Conservation (phyloP, 2,113 vertebrate species). For the Gila orcuttii region DNA sequence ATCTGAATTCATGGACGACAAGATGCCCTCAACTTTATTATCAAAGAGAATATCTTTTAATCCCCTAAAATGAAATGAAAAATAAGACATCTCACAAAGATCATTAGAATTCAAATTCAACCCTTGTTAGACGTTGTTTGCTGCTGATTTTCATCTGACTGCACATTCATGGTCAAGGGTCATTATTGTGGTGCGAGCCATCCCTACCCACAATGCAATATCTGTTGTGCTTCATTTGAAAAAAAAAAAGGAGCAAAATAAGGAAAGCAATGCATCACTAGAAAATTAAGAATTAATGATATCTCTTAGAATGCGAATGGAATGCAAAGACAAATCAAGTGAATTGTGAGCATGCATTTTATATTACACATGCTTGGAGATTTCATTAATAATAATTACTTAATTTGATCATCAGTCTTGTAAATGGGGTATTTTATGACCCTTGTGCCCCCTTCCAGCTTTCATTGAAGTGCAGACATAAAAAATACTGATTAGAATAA, state of each 20-base stretch:
- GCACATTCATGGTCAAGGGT: not conserved
- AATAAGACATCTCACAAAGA: not conserved
- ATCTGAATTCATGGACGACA: not conserved
- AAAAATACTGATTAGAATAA: not conserved
- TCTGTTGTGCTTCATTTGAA: not conserved
- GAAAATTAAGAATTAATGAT: not conserved
- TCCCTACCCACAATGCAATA: conserved; percentile 15
- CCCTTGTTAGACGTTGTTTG: not conserved
- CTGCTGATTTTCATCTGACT: not conserved
- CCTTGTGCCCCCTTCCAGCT: not conserved
- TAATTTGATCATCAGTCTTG: conserved; percentile 22
- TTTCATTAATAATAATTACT: conserved; percentile 45
- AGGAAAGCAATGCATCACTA: conserved; percentile 17
- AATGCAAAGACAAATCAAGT: conserved; percentile 37
- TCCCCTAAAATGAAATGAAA: not conserved
- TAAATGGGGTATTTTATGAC: not conserved
- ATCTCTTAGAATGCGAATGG: conserved; percentile 11
- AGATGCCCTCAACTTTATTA: not conserved
- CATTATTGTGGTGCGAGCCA: not conserved
- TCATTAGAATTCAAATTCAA: not conserved
- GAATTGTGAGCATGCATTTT: conserved; percentile 11
- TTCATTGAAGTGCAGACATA: not conserved
- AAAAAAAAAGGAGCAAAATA: not conserved
- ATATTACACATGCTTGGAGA: conserved; percentile 7
- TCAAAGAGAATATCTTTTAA: not conserved